Evolutionary conservation across 2,113 vertebrate species (phyloP).

Genomic region (Paramormyrops kingsleyae): DNA sequence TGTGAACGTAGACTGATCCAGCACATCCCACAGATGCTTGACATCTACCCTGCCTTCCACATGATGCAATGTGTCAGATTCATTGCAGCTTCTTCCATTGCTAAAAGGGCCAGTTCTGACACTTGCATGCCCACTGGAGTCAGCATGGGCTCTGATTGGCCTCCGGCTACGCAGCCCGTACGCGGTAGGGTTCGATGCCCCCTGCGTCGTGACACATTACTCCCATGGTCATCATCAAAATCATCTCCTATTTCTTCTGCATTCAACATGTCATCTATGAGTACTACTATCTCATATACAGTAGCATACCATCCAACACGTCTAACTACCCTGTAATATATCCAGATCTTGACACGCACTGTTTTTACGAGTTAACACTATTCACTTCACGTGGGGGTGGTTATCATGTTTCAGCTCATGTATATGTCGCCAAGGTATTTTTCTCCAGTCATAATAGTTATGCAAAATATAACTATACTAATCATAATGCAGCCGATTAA

Average conservation of each 20-base stretch:
- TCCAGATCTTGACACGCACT: neutral
- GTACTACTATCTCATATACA: neutral
- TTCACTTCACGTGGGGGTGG: neutral
- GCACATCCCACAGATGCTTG: neutral
- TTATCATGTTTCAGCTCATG: neutral
- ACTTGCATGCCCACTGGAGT: neutral
- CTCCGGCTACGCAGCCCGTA: too few species aligned
- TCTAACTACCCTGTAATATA: neutral
- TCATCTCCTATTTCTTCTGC: neutral
- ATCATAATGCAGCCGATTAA: neutral
- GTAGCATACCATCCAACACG: neutral
- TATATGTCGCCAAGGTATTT: neutral
- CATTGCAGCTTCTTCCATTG: neutral
- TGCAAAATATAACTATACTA: slow-evolving; percentile 24
- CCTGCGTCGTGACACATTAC: too few species aligned
- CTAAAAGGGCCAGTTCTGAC: neutral
- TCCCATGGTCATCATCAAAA: too few species aligned
- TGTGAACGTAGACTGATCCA: neutral
- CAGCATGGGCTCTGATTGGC: neutral
- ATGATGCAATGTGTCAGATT: neutral
- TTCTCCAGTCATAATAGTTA: slow-evolving; percentile 5
- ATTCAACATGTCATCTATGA: neutral
- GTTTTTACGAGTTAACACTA: neutral
- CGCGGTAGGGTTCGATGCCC: too few species aligned
- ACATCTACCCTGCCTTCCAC: neutral